Evolutionary conservation across 2,888 invertebrate genomes (phyloP).

Genomic region (Scaptomyza flava): DNA sequence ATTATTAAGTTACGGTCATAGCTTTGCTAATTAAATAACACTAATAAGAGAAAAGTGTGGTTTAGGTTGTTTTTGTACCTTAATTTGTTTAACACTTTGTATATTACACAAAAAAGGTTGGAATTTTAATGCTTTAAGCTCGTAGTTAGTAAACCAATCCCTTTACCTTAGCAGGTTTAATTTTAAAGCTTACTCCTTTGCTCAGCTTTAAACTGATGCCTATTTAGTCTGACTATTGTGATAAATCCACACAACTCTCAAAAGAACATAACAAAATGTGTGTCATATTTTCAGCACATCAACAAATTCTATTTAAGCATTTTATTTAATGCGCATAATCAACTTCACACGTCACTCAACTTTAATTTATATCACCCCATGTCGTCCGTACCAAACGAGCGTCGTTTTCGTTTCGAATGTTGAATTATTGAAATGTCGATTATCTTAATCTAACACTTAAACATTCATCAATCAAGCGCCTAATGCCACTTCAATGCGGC

Average conservation of each 20-base stretch:
- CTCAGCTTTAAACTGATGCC: neutral
- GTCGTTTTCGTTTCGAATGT: conserved; percentile 38
- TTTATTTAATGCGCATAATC: conserved; percentile 29
- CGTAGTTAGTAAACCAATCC: too few relatives aligned
- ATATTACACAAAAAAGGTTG: too few relatives aligned
- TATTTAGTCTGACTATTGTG: neutral
- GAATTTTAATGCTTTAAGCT: too few relatives aligned
- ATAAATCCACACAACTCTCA: neutral
- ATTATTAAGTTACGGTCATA: neutral
- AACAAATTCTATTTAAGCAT: conserved; percentile 16
- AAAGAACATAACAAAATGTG: neutral
- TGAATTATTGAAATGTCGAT: conserved; percentile 77
- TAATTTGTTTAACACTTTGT: neutral
- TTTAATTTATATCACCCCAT: conserved; percentile 29
- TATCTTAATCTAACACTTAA: conserved; percentile 75
- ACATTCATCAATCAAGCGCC: conserved; percentile 75
- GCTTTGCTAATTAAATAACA: neutral
- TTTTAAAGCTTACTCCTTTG: neutral
- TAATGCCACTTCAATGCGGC: conserved; percentile 62
- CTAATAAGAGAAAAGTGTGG: neutral
- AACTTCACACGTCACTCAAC: conserved; percentile 51
- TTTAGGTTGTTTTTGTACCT: neutral
- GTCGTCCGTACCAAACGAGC: conserved; percentile 22
- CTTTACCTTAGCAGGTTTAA: too few relatives aligned
- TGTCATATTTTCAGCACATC: neutral